These are phyloP conservation scores for Aeoliscus strigatus DNA, from an alignment of 2,797 vertebrate species.

Conservation along the genomic window DNA sequence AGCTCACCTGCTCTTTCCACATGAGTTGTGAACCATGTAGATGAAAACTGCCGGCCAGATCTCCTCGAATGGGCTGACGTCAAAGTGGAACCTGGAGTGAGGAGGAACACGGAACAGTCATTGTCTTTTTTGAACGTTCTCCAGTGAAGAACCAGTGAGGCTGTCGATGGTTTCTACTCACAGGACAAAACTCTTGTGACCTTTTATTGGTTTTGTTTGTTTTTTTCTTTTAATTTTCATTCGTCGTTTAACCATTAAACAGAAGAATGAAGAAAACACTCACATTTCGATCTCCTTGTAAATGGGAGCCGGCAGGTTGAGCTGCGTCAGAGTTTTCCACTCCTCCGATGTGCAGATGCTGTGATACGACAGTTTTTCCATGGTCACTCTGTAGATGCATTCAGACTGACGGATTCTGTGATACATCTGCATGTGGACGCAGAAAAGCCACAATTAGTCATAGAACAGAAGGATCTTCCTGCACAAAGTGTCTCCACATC, in stretches of 20 bases:
- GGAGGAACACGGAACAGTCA: conserved; percentile 6
- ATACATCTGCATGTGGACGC: conserved; percentile 84
- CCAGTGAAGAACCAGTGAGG: conserved; percentile 15
- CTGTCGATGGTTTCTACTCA: too few species aligned
- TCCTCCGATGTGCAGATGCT: conserved; percentile 97
- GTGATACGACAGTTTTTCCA: conserved; percentile 98
- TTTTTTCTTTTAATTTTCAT: too few species aligned
- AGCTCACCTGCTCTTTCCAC: conserved; percentile 88
- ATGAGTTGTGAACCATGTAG: conserved; percentile 94
- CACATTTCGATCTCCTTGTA: conserved; percentile 94
- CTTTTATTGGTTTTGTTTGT: too few species aligned
- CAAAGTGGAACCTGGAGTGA: conserved; percentile 89
- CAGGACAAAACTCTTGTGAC: too few species aligned
- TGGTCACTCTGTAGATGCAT: conserved; percentile 97
- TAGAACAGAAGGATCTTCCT: too few species aligned
- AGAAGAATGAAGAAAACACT: conserved; percentile 55
- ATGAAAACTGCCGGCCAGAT: conserved; percentile 97
- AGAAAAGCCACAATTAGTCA: conserved; percentile 21
- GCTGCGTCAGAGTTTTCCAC: conserved; percentile 90
- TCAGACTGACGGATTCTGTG: conserved; percentile 97
- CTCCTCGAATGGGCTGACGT: conserved; percentile 92
- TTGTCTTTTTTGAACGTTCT: conserved; percentile 31
- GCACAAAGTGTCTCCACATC: conserved; percentile 40
- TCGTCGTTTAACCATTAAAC: too few species aligned
- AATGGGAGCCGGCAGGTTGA: conserved; percentile 84